Conservation (phyloP, 1,140 invertebrate genomes). For the Belonocnema kinseyi region DNA sequence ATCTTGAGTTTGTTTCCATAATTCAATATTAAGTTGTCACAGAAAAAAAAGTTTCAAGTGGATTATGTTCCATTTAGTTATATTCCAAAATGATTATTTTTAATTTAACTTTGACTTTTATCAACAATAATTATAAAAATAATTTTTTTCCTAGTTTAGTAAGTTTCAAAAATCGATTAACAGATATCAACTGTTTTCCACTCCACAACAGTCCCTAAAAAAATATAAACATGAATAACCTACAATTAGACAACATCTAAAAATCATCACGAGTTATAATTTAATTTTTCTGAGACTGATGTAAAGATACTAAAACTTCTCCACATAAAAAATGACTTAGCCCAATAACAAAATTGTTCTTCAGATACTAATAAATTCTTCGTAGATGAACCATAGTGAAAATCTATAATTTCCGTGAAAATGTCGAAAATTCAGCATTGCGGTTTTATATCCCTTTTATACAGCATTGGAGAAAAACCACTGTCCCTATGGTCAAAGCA, state of each 20-base stretch:
- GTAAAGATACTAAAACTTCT: no score
- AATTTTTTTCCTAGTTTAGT: not conserved
- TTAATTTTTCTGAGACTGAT: no score
- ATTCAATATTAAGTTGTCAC: no score
- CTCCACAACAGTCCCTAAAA: not conserved
- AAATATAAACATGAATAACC: not conserved
- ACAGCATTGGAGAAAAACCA: slow-evolving; percentile 52
- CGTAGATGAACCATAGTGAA: not conserved
- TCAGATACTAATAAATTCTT: not conserved
- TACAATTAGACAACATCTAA: not conserved
- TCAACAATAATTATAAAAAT: no score
- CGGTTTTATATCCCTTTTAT: slow-evolving; percentile 50
- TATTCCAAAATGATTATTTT: no score
- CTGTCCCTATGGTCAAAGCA: slow-evolving; percentile 53
- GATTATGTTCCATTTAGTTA: no score
- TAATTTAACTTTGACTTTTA: no score
- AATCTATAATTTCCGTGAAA: not conserved
- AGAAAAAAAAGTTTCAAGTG: no score
- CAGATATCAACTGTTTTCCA: slow-evolving; percentile 8
- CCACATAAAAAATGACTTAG: no score
- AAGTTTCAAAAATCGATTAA: not conserved
- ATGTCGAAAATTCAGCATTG: slow-evolving; percentile 32
- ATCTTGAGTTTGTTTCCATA: no score
- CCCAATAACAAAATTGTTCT: no score
- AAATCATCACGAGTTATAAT: not conserved